These are phyloP conservation scores for Numida meleagris DNA, from an alignment of 2,113 vertebrate species.

Conservation along the genomic window DNA sequence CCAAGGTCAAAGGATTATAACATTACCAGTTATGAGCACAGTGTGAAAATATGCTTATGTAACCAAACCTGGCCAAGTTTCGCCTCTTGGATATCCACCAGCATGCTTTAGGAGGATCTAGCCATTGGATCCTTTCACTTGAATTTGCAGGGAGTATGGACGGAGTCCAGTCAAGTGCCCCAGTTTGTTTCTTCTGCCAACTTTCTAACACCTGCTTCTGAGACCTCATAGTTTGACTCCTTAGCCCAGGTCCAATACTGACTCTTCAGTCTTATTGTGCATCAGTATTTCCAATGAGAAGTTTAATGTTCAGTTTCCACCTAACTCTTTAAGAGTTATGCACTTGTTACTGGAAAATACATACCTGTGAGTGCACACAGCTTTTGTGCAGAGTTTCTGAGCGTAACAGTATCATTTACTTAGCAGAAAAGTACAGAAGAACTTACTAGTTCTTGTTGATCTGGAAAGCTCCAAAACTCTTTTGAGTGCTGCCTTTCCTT, in stretches of 20 bases:
- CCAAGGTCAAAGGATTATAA: conserved; percentile 27
- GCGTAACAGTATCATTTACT: not conserved
- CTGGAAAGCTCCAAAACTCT: not conserved
- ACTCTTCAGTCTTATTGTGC: not conserved
- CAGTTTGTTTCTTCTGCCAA: not conserved
- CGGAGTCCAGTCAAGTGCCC: not conserved
- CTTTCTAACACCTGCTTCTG: not conserved
- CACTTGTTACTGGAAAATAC: not conserved
- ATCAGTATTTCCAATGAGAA: not conserved
- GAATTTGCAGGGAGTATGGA: not conserved
- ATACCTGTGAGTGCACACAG: not conserved
- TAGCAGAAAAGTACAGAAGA: not conserved
- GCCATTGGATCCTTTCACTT: not conserved
- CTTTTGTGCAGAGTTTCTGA: not conserved
- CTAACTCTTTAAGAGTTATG: not conserved
- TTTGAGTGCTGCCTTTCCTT: not conserved
- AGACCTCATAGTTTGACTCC: not conserved
- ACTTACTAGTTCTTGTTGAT: not conserved
- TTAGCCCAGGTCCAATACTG: not conserved
- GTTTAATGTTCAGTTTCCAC: not conserved
- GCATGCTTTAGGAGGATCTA: not conserved
- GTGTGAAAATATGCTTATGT: not conserved
- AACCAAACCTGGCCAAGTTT: conserved; percentile 21
- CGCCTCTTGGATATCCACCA: conserved; percentile 33
- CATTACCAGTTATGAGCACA: not conserved